These are phyloP conservation scores for Elephantulus edwardii DNA, from an alignment of 2,113 vertebrate genomes.

Conservation along the genomic window DNA sequence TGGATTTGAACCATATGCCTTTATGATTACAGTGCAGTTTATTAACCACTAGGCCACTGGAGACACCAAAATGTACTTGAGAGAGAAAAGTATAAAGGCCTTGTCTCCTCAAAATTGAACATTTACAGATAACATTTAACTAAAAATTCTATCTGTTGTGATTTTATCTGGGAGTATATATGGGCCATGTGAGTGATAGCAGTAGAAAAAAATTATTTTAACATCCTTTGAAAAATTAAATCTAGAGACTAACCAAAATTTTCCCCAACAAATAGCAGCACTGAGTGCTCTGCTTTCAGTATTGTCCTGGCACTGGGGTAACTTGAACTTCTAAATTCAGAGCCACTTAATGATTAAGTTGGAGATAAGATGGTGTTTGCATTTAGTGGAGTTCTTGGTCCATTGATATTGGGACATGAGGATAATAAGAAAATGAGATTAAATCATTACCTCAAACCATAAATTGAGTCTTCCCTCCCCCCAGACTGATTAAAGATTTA, in stretches of 20 bases:
- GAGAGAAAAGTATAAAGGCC: neutral
- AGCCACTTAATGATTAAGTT: neutral
- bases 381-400: neutral
- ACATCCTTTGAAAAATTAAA: neutral
- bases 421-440: neutral
- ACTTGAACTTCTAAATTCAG: neutral
- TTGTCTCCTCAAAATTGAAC: neutral
- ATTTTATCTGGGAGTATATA: neutral
- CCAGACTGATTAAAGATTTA: slow-evolving; percentile 2
- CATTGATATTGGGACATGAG: neutral
- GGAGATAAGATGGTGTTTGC: neutral
- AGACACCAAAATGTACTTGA: neutral
- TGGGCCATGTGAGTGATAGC: neutral
- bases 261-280: neutral
- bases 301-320: neutral
- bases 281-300: neutral
- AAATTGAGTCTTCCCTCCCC: neutral
- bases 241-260: neutral
- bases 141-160: neutral
- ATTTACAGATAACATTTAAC: neutral
- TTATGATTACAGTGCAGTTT: too few relatives aligned
- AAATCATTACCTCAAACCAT: neutral
- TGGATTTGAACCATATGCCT: too few relatives aligned
- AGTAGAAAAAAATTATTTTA: neutral
- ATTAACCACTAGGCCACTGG: too few relatives aligned